Conservation (phyloP, 2,888 invertebrate species). For the Xestia ashworthii region DNA sequence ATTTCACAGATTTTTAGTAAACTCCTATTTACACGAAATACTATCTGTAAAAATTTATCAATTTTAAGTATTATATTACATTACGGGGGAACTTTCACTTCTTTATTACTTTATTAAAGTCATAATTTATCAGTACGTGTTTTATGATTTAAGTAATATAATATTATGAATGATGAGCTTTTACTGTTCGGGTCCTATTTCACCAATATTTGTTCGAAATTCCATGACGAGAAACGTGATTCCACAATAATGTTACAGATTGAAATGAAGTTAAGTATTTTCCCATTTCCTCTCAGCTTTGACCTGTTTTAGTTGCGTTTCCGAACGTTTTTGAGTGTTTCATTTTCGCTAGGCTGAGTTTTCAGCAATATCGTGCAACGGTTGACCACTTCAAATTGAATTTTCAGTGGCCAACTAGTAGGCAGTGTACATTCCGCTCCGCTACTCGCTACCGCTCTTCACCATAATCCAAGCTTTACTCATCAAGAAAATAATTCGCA, state of each 20-base stretch:
- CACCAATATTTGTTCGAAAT: constrained; percentile 24
- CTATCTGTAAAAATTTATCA: constrained; percentile 24
- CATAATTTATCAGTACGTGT: constrained; percentile 7
- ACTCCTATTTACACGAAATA: background rate
- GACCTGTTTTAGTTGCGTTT: background rate
- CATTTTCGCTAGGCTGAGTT: background rate
- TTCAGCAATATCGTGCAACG: background rate
- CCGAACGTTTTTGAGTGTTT: background rate
- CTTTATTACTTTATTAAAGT: constrained; percentile 24
- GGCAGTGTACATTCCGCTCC: background rate
- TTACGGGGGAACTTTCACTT: constrained; percentile 25
- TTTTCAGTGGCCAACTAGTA: background rate
- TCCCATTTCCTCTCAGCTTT: background rate
- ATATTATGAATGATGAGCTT: constrained; percentile 24
- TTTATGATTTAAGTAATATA: constrained; percentile 31
- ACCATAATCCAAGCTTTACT: background rate
- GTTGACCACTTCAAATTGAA: background rate
- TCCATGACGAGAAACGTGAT: constrained; percentile 11
- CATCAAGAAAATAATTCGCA: constrained; percentile 40
- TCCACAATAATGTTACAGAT: constrained; percentile 13
- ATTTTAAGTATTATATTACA: constrained; percentile 30
- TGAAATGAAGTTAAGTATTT: background rate
- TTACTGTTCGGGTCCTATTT: constrained; percentile 6
- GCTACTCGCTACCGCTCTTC: background rate
- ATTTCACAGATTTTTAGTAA: constrained; percentile 4